These are phyloP conservation scores for Lipotes vexillifer DNA, from an alignment of 2,113 vertebrate species.

Conservation along the genomic window DNA sequence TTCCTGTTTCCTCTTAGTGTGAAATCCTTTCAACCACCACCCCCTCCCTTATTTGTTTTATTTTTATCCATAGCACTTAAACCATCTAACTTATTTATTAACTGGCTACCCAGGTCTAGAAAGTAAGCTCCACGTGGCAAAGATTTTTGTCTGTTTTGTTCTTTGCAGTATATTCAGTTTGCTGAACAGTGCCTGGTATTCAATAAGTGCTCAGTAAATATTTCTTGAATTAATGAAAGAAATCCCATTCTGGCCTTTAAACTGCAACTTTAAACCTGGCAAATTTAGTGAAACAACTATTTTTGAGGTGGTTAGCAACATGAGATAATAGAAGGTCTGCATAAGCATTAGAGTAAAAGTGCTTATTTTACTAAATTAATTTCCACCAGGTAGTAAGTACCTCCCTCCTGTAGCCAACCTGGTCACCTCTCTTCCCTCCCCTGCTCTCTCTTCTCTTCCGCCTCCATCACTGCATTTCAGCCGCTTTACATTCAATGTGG, in stretches of 20 bases:
- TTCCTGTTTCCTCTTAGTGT: not conserved
- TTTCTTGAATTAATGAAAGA: not conserved
- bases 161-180: not conserved
- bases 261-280: not conserved
- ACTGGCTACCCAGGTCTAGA: not conserved
- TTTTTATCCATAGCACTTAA: not conserved
- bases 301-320: constrained; percentile 4
- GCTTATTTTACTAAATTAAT: not conserved
- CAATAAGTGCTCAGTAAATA: not conserved
- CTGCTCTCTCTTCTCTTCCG: not conserved
- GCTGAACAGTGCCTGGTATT: not conserved
- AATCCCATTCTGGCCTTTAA: constrained; percentile 1
- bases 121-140: not conserved
- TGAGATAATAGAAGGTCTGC: not conserved
- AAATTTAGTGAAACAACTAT: not conserved
- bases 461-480: not conserved
- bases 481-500: not conserved
- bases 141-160: not conserved
- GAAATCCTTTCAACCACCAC: not conserved
- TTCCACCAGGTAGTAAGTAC: not conserved
- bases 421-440: not conserved
- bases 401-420: not conserved
- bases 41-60: not conserved
- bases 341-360: not conserved
- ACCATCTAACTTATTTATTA: not conserved